Conservation (phyloP, 2,888 invertebrate genomes). For the Oligia fasciuncula region DNA sequence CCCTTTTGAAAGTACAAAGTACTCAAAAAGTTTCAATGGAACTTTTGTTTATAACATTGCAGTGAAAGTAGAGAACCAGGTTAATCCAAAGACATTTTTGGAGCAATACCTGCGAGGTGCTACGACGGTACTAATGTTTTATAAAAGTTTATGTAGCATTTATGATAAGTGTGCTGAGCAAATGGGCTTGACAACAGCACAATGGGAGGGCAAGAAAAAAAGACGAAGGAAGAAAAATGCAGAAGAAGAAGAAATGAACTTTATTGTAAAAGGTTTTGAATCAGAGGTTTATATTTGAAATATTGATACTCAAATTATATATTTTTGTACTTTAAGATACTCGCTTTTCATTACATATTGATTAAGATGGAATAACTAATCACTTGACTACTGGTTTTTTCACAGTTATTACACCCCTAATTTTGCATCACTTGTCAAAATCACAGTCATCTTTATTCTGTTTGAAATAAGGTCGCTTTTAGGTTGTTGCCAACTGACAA, state of each 20-base stretch:
- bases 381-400: background rate
- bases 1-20: slow-evolving; percentile 89
- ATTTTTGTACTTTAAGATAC: slow-evolving; percentile 19
- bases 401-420: background rate
- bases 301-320: slow-evolving; percentile 27
- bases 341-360: slow-evolving; percentile 4
- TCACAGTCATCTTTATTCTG: background rate
- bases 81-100: slow-evolving; percentile 89
- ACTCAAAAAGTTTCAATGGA: slow-evolving; percentile 93
- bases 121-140: slow-evolving; percentile 78
- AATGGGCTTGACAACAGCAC: slow-evolving; percentile 75
- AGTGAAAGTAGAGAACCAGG: slow-evolving; percentile 90
- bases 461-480: background rate
- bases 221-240: slow-evolving; percentile 74
- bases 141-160: slow-evolving; percentile 78
- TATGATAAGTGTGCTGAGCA: slow-evolving; percentile 71
- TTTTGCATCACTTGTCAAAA: background rate
- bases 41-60: slow-evolving; percentile 94
- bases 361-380: background rate
- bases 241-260: slow-evolving; percentile 74
- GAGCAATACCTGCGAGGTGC: slow-evolving; percentile 85
- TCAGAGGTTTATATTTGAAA: slow-evolving; percentile 79
- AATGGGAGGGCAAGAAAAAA: slow-evolving; percentile 73
- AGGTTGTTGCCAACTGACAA: no score
- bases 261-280: slow-evolving; percentile 84